Conservation (phyloP, 2,797 vertebrate genomes). For the Saxicola maurus region DNA sequence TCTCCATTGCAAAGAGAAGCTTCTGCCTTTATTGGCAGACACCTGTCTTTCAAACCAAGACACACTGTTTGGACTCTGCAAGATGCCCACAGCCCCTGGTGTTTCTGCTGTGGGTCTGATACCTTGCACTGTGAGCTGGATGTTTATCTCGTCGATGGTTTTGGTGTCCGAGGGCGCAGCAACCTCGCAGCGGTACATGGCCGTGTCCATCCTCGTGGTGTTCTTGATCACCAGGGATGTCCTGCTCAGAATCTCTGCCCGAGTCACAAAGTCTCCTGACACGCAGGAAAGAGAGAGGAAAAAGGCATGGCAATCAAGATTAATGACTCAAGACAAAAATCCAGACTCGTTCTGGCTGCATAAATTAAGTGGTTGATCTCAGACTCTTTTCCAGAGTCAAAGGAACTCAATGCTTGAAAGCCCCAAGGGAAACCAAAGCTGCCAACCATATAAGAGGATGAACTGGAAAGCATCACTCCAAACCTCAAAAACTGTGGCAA, state of each 20-base stretch:
- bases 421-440: neutral
- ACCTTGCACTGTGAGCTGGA: slow-evolving; percentile 94
- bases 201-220: slow-evolving; percentile 87
- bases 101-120: neutral
- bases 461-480: neutral
- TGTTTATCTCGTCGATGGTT: slow-evolving; percentile 91
- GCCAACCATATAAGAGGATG: neutral
- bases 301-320: neutral
- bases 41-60: too few relatives aligned
- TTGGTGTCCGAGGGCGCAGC: slow-evolving; percentile 87
- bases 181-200: slow-evolving; percentile 96
- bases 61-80: neutral
- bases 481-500: neutral
- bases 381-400: neutral
- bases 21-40: too few relatives aligned
- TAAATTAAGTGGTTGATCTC: neutral
- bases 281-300: neutral
- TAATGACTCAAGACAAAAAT: neutral
- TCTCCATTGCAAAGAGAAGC: too few relatives aligned
- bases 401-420: neutral
- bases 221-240: slow-evolving; percentile 92
- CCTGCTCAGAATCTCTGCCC: slow-evolving; percentile 85
- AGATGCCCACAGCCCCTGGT: neutral
- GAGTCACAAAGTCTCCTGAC: slow-evolving; percentile 86
- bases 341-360: neutral